phyloP scores from a whole-genome alignment of 2,113 vertebrate genomes.

The Sigmodon hispidus region DNA sequence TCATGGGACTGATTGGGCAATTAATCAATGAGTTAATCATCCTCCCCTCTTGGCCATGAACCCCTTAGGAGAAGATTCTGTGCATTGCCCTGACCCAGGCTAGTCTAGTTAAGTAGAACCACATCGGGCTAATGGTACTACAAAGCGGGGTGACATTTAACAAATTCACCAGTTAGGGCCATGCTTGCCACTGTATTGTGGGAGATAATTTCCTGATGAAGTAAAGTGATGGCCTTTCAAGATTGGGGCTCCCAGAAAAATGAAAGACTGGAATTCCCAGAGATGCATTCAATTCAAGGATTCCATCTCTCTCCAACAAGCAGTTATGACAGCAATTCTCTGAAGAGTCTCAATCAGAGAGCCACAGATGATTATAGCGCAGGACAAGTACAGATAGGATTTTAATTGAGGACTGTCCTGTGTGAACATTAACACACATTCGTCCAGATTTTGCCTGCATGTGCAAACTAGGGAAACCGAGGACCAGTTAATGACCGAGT shows the following conservation, averaged over 20 bases:
- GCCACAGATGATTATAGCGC: neutral
- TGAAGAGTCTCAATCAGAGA: constrained; percentile 19
- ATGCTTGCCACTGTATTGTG: constrained; percentile 17
- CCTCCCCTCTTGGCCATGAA: neutral
- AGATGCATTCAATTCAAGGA: neutral
- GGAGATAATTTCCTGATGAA: constrained; percentile 45
- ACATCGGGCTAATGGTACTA: constrained; percentile 19
- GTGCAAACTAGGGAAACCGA: neutral
- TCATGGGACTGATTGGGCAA: neutral
- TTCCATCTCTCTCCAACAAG: constrained; percentile 14
- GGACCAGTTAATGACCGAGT: neutral
- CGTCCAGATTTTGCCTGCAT: neutral
- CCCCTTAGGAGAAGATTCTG: neutral
- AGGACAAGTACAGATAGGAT: neutral
- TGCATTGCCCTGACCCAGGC: neutral
- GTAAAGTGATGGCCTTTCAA: constrained; percentile 45
- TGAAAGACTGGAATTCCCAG: constrained; percentile 48
- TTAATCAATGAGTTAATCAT: neutral
- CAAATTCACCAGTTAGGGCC: constrained; percentile 33
- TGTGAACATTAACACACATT: neutral
- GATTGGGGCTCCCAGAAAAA: constrained; percentile 33
- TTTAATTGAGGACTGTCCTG: constrained; percentile 42
- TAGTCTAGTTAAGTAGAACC: neutral
- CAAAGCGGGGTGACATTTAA: constrained; percentile 30
- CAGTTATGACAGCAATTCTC: constrained; percentile 52